Base-by-base conservation (phyloP, 2,888 invertebrate genomes). In the Sericinus montela region DNA sequence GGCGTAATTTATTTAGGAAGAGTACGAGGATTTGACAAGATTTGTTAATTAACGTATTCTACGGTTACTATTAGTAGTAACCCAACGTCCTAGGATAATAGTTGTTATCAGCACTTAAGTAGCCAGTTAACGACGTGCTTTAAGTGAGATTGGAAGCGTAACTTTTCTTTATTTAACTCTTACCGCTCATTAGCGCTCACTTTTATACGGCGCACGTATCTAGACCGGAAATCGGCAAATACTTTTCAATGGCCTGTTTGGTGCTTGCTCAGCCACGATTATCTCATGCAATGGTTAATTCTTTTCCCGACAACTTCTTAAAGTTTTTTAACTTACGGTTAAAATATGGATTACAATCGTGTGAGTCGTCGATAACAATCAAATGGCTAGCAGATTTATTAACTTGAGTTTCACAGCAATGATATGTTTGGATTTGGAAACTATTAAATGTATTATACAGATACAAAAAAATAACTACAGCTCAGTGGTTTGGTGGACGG, bases 161-260 rank as follows among this genome's bases (percentile, higher is more conserved):
- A 46, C 14, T 32, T 15, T 39, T 25, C 34, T 39, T 32, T 46
- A 39, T 32, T 46, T 46, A 46, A 46, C 38, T 25, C 25, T 14
- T 14, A 15, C 39, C 32, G 30, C 39, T 39, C 30, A 39, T 39
- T 46, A 15, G 25, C 10, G 30, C 8, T 23, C 39, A 34, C 45
- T 40, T 40, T 46, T 40, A 46, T 40, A 35, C 40, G 8, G 35
- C 4, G 32, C 45, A 45, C 45, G 45, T 45, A 15, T 15, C 34
- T 32, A 13, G 32, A 34, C 25, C 39, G 39, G 34, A 46, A 46
- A 38, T 46, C 19, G 39, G 39, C 28, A 45, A 45, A 45, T 45
- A 45, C 38, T 45, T 45, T 45, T 38, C 37, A 38, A 38, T 45
- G 29, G 29, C 39, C 28, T 13, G 35, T n/a, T 25, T 43, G 19